Base-by-base conservation (phyloP, 35 echinoderm and acorn worm genomes). In the Eucidaris tribuloides region DNA sequence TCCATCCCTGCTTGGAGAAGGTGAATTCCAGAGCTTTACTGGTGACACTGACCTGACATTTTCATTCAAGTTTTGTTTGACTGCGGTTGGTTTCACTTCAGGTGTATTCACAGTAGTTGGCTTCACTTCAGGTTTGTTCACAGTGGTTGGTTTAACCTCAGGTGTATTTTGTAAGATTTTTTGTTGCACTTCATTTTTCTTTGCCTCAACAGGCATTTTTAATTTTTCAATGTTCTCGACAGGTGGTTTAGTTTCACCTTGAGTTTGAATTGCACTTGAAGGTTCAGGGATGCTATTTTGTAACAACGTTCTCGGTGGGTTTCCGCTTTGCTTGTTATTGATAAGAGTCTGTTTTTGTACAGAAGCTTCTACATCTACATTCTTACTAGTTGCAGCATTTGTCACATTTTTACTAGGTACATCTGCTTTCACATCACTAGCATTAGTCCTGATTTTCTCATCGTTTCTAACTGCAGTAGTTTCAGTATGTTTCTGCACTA, bases 181-280 rank as follows among this genome's bases (percentile, higher is more conserved):
- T 74, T 38, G 68, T 41, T 74, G 68, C 11, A 41, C 44, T 74
- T 44, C 68, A 74, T 38, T 74, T 74, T 74, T 74, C 68, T 74
- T 44, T 20, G 37, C 68, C 68, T 74, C 68, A 41, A 74, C 2
- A 15, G 68, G 68, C 24, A 5, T 74, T 41, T n/a, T 44, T n/a
- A 74, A 36, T 41, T 74, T 74, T 38, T 44, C 41, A 41, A 42
- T 74, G 24, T 22, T 74, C 37, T 74, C 35, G 38, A 35, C 68
- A 74, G 24, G 38, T 41, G 41, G 37, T 77, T 32, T 45, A 35
- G 27, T 40, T 20, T 37, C 71, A 80, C 34, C 77, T 80, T n/a
- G 45, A 52, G 48, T 35, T 32, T 57, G 45, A 80, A 50, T 80
- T 80, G 45, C 52, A 55, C 77, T 80, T 58, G 15, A 58, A 35